A percentile compares a stretch with the other conserved stretches of the same genome.
Evolutionary conservation across 2,888 invertebrate species (phyloP).

Genomic region (Eupeodes luniger): DNA sequence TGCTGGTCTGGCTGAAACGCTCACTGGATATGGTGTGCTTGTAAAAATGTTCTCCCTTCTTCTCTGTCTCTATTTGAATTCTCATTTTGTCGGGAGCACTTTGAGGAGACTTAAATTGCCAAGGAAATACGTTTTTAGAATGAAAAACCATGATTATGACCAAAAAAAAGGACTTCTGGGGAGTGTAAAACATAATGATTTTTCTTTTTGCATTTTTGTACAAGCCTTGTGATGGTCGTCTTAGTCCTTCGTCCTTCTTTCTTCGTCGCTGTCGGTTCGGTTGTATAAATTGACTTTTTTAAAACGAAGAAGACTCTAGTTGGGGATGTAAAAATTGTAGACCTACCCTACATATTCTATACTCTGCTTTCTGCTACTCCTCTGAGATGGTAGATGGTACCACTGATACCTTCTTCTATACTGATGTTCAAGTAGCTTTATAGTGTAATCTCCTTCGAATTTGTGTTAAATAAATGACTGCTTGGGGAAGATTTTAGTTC

Average conservation of each 20-base stretch:
- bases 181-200: slow-evolving; percentile 70
- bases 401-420: too few species aligned
- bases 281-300: slow-evolving; percentile 11
- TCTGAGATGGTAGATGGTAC: too few species aligned
- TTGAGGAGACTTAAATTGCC: slow-evolving; percentile 61
- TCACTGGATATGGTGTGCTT: background rate
- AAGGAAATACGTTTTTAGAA: slow-evolving; percentile 57
- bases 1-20: too few species aligned
- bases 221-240: slow-evolving; percentile 37
- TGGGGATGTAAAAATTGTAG: too few species aligned
- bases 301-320: slow-evolving; percentile 5
- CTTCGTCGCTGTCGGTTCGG: background rate
- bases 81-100: slow-evolving; percentile 51
- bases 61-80: slow-evolving; percentile 25
- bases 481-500: slow-evolving; percentile 25
- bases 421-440: slow-evolving; percentile 6
- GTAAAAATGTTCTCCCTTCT: background rate
- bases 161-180: slow-evolving; percentile 64
- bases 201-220: slow-evolving; percentile 23
- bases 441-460: slow-evolving; percentile 68
- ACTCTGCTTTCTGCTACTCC: too few species aligned
- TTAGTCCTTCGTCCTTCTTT: too few species aligned
- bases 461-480: slow-evolving; percentile 57
- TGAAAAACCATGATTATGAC: slow-evolving; percentile 63
- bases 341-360: too few species aligned